Evolutionary conservation across 2,888 invertebrate species (phyloP), one percentile per base, ranked within the genome.

Genomic region (Reticulitermes lucifugus): DNA sequence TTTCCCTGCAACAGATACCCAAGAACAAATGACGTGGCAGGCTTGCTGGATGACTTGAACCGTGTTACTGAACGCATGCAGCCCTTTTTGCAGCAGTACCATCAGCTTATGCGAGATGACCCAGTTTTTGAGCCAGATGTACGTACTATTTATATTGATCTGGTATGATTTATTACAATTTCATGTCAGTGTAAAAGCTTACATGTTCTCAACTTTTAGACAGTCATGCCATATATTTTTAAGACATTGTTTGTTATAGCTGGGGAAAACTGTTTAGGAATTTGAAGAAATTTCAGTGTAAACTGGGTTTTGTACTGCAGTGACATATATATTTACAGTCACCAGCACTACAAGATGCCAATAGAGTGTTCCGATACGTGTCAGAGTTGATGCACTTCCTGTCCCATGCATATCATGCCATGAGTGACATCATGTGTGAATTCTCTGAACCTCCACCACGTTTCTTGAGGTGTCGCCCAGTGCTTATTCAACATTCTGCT

Each of bases 381-480:
- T 95, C 96, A 0, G 96, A 96, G 90, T 93, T 96, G 43, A 92
- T 98, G 89, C 98, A 98, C 90, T 95, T 94, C 88, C 92, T 98
- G 88, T 94, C 97, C 3, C 98, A 98, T 89, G 96, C 96, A 2
- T 96, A 96, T 90, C 98, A 98, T 89, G 95, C 96, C 0, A 92
- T 97, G 79, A 98, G 98, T 89, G 98, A 98, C 90, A 93, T 98
- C 80, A 95, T 95, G 90, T 93, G 96, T 79, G 94, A 96, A 89
- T 93, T 96, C 87, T 92, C 93, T 55, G 93, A 93, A 87, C 91
- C 93, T 9, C 93, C 95, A 9, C 96, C 96, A 0, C 92, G 97
- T 86, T 93, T 93, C 86, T 91, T 97, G 73, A 92, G 94, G 83
- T 95, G 95, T 88, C 93, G 95, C 65, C 95, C 95, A n/a, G 94